Evolutionary conservation across 2,888 invertebrate species (phyloP).

Genomic region (Sarcophaga caerulescens): DNA sequence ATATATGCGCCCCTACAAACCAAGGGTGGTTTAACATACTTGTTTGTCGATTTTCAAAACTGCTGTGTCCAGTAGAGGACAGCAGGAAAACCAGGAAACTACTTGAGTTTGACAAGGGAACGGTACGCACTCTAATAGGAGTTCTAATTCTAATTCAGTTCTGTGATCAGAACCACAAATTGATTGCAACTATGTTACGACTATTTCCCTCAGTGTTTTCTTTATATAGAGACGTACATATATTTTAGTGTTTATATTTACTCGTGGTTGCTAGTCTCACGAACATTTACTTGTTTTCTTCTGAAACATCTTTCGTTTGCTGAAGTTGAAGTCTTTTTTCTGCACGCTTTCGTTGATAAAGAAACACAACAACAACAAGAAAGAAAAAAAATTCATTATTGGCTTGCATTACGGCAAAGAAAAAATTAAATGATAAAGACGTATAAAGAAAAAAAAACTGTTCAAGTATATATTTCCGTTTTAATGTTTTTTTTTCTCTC

Average conservation of each 20-base stretch:
- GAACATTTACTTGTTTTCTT: conserved; percentile 13
- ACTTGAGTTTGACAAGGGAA: no score
- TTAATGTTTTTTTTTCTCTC: conserved; percentile 18
- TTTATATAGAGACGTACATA: background rate
- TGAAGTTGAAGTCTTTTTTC: conserved; percentile 13
- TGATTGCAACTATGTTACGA: no score
- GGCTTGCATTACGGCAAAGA: conserved; percentile 14
- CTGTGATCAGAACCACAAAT: no score
- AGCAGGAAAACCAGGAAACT: no score
- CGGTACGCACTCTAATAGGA: no score
- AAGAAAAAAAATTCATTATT: background rate
- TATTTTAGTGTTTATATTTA: background rate
- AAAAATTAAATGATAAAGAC: conserved; percentile 20
- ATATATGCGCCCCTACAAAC: no score
- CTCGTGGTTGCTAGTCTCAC: background rate
- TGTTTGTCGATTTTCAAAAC: no score
- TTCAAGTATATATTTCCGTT: conserved; percentile 55
- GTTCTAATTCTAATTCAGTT: no score
- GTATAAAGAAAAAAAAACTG: conserved; percentile 5
- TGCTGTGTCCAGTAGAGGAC: no score
- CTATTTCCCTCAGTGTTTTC: background rate
- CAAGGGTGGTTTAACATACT: no score
- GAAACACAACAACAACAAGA: background rate
- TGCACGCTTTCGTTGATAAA: conserved; percentile 55
- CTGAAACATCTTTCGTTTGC: background rate